A percentile compares a stretch with the other conserved stretches of the same genome.
Evolutionary conservation across 1,140 invertebrate species (phyloP).

Genomic region (Ditylenchus dipsaci): DNA sequence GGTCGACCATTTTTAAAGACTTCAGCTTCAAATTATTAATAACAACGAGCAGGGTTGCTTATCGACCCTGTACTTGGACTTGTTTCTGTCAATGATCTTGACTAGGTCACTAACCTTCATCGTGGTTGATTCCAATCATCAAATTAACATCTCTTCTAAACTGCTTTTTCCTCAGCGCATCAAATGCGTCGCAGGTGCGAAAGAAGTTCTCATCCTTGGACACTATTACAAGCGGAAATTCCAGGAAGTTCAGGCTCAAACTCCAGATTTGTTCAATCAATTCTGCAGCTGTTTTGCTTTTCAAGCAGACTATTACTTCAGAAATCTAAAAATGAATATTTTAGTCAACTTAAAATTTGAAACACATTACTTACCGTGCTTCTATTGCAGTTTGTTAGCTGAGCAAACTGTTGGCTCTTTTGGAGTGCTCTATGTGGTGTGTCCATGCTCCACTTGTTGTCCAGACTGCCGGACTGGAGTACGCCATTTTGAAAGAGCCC

Average conservation of each 20-base stretch:
- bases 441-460: conserved; percentile 41
- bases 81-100: no score
- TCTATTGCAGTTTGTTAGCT: conserved; percentile 50
- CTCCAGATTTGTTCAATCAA: conserved; percentile 54
- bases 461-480: conserved; percentile 63
- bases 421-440: conserved; percentile 50
- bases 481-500: conserved; percentile 76
- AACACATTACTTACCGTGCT: not conserved
- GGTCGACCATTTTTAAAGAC: no score
- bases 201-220: conserved; percentile 56
- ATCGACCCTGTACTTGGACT: no score
- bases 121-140: conserved; percentile 49
- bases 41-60: no score
- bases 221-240: conserved; percentile 57
- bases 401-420: conserved; percentile 47
- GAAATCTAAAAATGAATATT: conserved; percentile 31
- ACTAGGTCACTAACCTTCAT: conserved; percentile 18
- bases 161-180: conserved; percentile 43
- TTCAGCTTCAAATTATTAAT: no score
- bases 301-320: conserved; percentile 40
- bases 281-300: conserved; percentile 27
- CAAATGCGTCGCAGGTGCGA: conserved; percentile 51
- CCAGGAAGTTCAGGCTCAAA: conserved; percentile 46
- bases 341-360: no score
- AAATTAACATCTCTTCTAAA: conserved; percentile 53